Base-by-base conservation (phyloP, 2,113 vertebrate species). In the Eidolon helvum region DNA sequence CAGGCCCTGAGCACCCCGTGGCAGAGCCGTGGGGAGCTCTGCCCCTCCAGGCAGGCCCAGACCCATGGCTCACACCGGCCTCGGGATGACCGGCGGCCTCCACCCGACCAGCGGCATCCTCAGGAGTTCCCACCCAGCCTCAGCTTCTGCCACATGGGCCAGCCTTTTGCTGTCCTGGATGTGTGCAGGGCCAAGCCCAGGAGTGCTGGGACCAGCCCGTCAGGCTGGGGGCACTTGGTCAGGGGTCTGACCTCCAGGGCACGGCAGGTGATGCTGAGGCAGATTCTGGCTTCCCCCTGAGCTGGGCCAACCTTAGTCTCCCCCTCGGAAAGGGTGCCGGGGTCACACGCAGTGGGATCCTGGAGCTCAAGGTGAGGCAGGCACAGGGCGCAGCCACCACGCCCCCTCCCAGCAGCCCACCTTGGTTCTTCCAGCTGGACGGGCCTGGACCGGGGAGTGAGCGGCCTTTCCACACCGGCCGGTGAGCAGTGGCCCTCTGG, bases 71-170 rank as follows among this genome's bases (percentile, higher is more conserved):
- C 48, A 50, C 48, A 14, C 2, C 12, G 1, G 0, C 40, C 59
- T 19, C 16, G 1, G 10, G 4, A 30, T 59, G 53, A 1, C 57
- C 30, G 48, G 69, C 3, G 0, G 10, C 35, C 33, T 38, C 38
- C 8, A 9, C 28, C 26, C 3, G 0, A 5, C 4, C 24, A 0
- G 10, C 1, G 1, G 4, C 33, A 0, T 33, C 3, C 0, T 30
- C 15, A 30, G 53, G n/a, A 40, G n/a, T 38, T 1, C 43, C 53
- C 1, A 0, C 10, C 15, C 1, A 12, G 55, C n/a, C 35, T 77
- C 45, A 38, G 50, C 10, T 40, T 26, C 26, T 7, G 4, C 75
- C 2, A 1, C 16, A 22, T 8, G 1, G 1, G 9, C 24, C 18
- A 22, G 2, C 12, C 45, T 33, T 75, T 65, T 0, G 0, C 7